phyloP scores from a whole-genome alignment of 2,797 vertebrate genomes.

The Takifugu rubripes region DNA sequence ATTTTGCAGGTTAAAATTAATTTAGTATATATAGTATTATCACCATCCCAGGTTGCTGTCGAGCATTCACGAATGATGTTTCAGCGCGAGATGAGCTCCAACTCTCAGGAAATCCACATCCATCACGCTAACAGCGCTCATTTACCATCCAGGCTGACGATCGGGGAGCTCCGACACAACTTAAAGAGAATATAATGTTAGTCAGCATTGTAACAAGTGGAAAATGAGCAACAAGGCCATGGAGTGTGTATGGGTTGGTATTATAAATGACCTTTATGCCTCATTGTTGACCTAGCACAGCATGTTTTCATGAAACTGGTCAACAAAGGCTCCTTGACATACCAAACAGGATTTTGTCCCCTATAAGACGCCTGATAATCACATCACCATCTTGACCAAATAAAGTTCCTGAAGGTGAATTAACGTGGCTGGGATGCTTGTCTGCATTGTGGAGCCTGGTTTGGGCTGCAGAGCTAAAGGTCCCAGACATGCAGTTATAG shows the following conservation, averaged over 20 bases:
- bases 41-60: constrained; percentile 65
- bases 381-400: constrained; percentile 31
- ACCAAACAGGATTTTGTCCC: too few species aligned
- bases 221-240: too few species aligned
- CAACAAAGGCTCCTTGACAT: too few species aligned
- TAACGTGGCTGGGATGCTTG: constrained; percentile 47
- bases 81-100: constrained; percentile 64
- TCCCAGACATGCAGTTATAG: constrained; percentile 66
- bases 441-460: constrained; percentile 44
- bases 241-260: too few species aligned
- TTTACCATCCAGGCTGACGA: constrained; percentile 66
- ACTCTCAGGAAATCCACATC: constrained; percentile 72
- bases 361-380: neutral
- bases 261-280: too few species aligned
- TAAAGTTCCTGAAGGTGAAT: constrained; percentile 45
- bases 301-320: too few species aligned
- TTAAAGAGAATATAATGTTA: constrained; percentile 13
- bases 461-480: constrained; percentile 41
- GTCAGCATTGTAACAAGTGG: too few species aligned
- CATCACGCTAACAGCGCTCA: constrained; percentile 72
- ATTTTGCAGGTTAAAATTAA: neutral
- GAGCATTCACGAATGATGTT: constrained; percentile 81
- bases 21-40: constrained; percentile 39
- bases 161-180: constrained; percentile 44
- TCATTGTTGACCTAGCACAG: too few species aligned